Percentiles rank a stretch among this genome's conserved stretches.
Conservation (phyloP, 2,797 vertebrate genomes). For the Uromys caudimaculatus region DNA sequence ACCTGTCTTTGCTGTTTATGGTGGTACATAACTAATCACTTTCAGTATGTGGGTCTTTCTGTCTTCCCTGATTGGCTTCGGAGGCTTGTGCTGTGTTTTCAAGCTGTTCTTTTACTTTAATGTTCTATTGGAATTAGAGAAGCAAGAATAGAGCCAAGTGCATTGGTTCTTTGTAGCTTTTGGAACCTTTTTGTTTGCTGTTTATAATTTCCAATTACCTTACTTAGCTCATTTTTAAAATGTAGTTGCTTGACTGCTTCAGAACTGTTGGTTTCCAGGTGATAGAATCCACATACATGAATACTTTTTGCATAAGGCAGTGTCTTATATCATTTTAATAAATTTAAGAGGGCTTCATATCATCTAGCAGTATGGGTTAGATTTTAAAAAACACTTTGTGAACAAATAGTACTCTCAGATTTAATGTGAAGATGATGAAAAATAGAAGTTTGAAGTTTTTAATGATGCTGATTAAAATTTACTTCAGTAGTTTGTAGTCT, state of each 20-base stretch:
- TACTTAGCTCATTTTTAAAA: slow-evolving; percentile 6
- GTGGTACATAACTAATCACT: neutral
- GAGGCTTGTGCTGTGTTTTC: neutral
- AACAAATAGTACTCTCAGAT: neutral
- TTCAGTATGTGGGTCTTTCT: neutral
- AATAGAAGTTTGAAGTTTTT: slow-evolving; percentile 23
- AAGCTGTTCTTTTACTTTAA: neutral
- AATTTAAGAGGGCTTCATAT: slow-evolving; percentile 16
- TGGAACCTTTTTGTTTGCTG: neutral
- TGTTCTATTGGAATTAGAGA: slow-evolving; percentile 41
- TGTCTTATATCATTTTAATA: slow-evolving; percentile 9
- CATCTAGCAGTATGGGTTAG: neutral
- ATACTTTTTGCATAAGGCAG: slow-evolving; percentile 22
- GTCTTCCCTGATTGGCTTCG: neutral
- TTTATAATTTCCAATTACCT: slow-evolving; percentile 45
- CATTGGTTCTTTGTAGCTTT: slow-evolving; percentile 27
- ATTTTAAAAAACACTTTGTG: slow-evolving; percentile 20
- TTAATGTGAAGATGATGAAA: slow-evolving; percentile 45
- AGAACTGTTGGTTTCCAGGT: slow-evolving; percentile 15
- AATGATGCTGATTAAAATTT: slow-evolving; percentile 4
- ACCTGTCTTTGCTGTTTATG: neutral
- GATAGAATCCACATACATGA: neutral
- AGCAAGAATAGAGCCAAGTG: neutral
- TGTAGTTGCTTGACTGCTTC: neutral
- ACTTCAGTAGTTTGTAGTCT: neutral